Percentiles rank a stretch among this genome's conserved stretches.
phyloP scores from a whole-genome alignment of 1,140 invertebrate genomes.

The Agrilus planipennis region DNA sequence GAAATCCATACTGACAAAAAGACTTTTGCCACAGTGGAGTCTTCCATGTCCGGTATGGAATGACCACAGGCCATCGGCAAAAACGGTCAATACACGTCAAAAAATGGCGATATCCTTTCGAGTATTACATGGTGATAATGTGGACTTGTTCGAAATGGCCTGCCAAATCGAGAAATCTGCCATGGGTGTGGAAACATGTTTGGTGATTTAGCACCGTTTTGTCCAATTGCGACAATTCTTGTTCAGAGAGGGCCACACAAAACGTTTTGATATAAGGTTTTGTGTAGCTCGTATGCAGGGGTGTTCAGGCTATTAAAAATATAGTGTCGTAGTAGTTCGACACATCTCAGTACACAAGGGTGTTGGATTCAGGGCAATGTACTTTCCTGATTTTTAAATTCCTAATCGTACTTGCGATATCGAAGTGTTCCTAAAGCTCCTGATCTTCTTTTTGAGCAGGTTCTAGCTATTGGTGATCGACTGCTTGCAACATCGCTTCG shows the following conservation, averaged over 20 bases:
- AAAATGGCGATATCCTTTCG: slow-evolving; percentile 26
- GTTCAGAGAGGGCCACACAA: slow-evolving; percentile 35
- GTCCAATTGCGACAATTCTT: slow-evolving; percentile 25
- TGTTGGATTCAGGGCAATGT: no score
- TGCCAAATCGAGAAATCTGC: slow-evolving; percentile 14
- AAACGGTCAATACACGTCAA: slow-evolving; percentile 36
- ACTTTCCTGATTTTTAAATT: no score
- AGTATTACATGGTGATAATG: slow-evolving; percentile 36
- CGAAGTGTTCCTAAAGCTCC: no score
- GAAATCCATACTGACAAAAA: no score
- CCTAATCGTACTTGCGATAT: not conserved
- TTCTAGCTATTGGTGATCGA: slow-evolving; percentile 15
- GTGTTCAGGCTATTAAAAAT: no score
- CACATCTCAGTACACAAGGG: no score
- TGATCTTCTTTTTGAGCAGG: slow-evolving; percentile 7
- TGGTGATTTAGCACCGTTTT: slow-evolving; percentile 15
- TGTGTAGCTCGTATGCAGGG: slow-evolving; percentile 24
- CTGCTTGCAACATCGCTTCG: slow-evolving; percentile 15
- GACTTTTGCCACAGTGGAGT: no score
- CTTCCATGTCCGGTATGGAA: no score
- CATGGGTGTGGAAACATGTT: slow-evolving; percentile 23
- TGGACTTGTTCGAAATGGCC: slow-evolving; percentile 27
- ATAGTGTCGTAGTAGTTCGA: no score
- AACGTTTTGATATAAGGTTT: slow-evolving; percentile 29
- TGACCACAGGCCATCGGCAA: slow-evolving; percentile 35